A percentile compares a stretch with the other conserved stretches of the same genome.
Evolutionary conservation across 2,797 vertebrate genomes (phyloP).

Genomic region (Menidia menidia): DNA sequence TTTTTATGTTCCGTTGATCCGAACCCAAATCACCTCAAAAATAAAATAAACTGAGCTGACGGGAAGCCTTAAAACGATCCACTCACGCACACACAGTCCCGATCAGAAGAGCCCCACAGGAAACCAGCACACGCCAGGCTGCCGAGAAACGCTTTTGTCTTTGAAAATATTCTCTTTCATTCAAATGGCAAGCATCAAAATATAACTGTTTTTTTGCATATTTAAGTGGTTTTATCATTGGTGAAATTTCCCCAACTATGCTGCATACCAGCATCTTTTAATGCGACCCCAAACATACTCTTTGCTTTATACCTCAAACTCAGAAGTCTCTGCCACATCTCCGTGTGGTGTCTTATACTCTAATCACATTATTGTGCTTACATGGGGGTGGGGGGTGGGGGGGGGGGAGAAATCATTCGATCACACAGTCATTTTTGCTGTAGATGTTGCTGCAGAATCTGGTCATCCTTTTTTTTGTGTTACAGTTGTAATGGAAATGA

Average conservation of each 20-base stretch:
- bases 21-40: constrained; percentile 20
- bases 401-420: neutral
- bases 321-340: too few species aligned
- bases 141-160: constrained; percentile 23
- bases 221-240: constrained; percentile 10
- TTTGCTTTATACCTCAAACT: too few species aligned
- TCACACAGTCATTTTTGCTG: neutral
- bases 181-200: constrained; percentile 27
- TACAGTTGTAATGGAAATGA: constrained; percentile 1
- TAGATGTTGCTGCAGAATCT: neutral
- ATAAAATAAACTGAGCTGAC: constrained; percentile 22
- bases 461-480: neutral
- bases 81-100: neutral
- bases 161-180: constrained; percentile 19
- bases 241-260: neutral
- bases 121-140: constrained; percentile 8
- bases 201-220: constrained; percentile 3
- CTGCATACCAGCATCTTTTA: too few species aligned
- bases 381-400: neutral
- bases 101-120: neutral
- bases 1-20: constrained; percentile 45
- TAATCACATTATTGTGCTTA: neutral
- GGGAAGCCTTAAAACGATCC: neutral
- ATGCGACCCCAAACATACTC: too few species aligned
- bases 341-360: neutral